Conservation (phyloP, 2,113 vertebrate genomes). For the Pagrus major region DNA sequence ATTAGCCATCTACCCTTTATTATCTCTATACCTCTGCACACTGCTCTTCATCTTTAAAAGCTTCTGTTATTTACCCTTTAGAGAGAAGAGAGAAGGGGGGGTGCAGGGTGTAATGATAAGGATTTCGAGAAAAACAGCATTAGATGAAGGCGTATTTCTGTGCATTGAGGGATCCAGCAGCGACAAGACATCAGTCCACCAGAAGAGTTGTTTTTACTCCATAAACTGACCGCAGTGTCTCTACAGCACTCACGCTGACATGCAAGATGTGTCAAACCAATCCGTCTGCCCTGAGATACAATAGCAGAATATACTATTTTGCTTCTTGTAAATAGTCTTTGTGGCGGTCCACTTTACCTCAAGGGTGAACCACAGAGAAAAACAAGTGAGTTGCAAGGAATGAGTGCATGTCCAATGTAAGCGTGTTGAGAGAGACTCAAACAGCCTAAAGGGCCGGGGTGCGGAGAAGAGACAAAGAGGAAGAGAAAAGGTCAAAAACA, state of each 20-base stretch:
- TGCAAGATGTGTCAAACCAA: constrained; percentile 1
- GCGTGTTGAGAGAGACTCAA: constrained; percentile 28
- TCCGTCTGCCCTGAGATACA: constrained; percentile 11
- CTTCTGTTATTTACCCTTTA: constrained; percentile 16
- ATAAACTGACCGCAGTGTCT: neutral
- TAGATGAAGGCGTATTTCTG: neutral
- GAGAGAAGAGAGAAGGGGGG: neutral
- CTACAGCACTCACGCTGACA: neutral
- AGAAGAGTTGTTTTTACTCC: neutral
- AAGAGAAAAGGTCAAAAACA: constrained; percentile 56
- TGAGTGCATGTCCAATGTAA: constrained; percentile 32
- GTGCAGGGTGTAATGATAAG: neutral
- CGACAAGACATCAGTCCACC: neutral
- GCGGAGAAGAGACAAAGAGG: constrained; percentile 31
- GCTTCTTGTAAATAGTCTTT: constrained; percentile 11
- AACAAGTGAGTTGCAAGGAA: constrained; percentile 12
- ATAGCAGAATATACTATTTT: constrained; percentile 3
- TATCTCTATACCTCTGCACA: constrained; percentile 16
- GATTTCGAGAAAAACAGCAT: neutral
- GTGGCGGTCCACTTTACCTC: neutral
- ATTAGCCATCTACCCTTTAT: constrained; percentile 29
- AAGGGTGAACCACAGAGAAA: constrained; percentile 26
- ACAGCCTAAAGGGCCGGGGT: constrained; percentile 23
- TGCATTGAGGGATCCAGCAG: neutral
- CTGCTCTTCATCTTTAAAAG: constrained; percentile 23